These are phyloP conservation scores for Lampropteryx suffumata DNA, from an alignment of 2,888 invertebrate genomes.

Conservation along the genomic window DNA sequence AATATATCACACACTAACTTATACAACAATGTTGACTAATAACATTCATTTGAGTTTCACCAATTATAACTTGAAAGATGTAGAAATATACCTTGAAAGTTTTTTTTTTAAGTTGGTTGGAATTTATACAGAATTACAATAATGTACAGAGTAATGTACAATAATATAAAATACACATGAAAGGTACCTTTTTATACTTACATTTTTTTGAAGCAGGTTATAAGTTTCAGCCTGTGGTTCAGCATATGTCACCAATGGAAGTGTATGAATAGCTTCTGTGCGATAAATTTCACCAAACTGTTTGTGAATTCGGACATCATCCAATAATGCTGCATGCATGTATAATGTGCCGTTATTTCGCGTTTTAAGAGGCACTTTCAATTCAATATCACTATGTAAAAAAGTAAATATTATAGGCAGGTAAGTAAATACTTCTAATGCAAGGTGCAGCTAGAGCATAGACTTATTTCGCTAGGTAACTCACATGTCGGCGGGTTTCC, in stretches of 20 bases:
- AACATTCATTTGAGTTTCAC: too few species aligned
- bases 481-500: constrained; percentile 67
- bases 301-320: constrained; percentile 73
- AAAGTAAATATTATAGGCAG: constrained; percentile 1
- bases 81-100: too few species aligned
- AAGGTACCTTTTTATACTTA: constrained; percentile 48
- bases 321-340: constrained; percentile 87
- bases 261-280: constrained; percentile 84
- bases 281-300: constrained; percentile 83
- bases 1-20: neutral
- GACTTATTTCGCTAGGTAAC: constrained; percentile 32
- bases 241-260: constrained; percentile 88
- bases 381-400: constrained; percentile 83
- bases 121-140: too few species aligned
- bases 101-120: too few species aligned
- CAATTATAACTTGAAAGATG: too few species aligned
- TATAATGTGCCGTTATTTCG: constrained; percentile 92
- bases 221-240: constrained; percentile 89
- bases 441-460: too few species aligned
- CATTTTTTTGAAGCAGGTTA: constrained; percentile 84
- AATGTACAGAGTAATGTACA: neutral
- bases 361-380: constrained; percentile 89
- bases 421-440: neutral
- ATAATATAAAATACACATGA: too few species aligned
- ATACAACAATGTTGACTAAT: too few species aligned